Evolutionary conservation across 2,888 invertebrate genomes (phyloP), one percentile per base, ranked within the genome.

Genomic region (Dicranocentrus wangi): DNA sequence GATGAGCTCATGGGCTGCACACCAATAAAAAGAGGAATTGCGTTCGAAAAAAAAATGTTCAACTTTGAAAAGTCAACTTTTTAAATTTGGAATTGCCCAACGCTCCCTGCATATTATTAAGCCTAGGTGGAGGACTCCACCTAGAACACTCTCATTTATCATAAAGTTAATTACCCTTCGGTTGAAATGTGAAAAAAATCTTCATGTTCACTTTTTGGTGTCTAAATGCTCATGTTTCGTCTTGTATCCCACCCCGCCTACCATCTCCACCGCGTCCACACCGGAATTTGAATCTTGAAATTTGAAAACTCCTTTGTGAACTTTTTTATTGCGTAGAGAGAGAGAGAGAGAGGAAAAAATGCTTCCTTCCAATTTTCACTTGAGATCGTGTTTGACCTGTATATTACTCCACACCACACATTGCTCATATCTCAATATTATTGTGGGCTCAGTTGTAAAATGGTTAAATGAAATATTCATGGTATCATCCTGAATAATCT

Each of bases 131-230:
- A 71, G 23, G 65, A 78, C 82, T 84, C 82, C 84, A 84, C 84
- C 84, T 83, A 77, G 60, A 70, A 73, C 51, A 60, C 63, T 73
- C 79, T 82, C 84, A 84, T 84, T 84, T 84, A 83, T 84, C 84
- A 84, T 81, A 71, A 75, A 73, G 43, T 82, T 84, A 84, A 84
- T 84, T 84, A 83, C 84, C 82, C 81, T 73, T 32, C 63, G 63
- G 71, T 60, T 72, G 61, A 61, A 58, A 25, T 17, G 8, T 23
- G 55, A 21, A 55, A 47, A 47, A n/a, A n/a, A n/a, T n/a, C n/a
- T n/a, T n/a, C n/a, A n/a, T 66, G 19, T 21, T 1, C 28, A n/a
- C 27, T n/a, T 5, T 66, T 15, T 25, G 28, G 3, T 25, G 51
- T 68, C 28, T 25, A 17, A 27, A 17, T 71, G 58, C 71, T 71